Base-by-base conservation (phyloP, 2,113 vertebrate genomes). In the Lampris megalopsis region DNA sequence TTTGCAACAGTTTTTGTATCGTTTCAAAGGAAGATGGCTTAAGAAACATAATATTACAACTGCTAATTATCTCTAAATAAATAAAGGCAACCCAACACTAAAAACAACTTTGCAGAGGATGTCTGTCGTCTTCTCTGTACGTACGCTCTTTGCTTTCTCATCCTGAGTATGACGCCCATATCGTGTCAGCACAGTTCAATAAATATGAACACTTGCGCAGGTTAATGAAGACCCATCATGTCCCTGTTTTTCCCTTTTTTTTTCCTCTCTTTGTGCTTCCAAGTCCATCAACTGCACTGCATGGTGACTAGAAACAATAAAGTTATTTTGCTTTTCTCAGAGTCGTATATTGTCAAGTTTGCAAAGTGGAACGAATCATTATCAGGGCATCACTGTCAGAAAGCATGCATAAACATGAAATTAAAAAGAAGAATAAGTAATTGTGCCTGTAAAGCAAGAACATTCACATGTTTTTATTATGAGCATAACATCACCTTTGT, bases 331-430 rank as follows among this genome's bases (percentile, higher is more conserved):
- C 74, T 49, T 41, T 81, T 56, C 58, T 69, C 58, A 73, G 68
- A 60, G 61, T 54, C 13, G 65, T 81, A 78, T 57, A 58, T 63
- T 80, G 72, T 80, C 61, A 74, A 78, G 73, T 75, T 82, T 77
- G 76, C 68, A 81, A 63, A 9, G 10, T 84, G 75, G 70, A 83
- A 73, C 80, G 53, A 90, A 84, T 81, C 77, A 77, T 84, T 72
- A 83, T 72, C 69, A 83, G 87, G 69, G 74, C 70, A 82, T 59
- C 49, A 8, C 69, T 90, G 84, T 89, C 81, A 90, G 73, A 84
- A 83, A 85, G 86, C 92, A 93, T 93, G 92, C 91, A 90, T 86
- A 88, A 83, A 86, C 81, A 86, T 91, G 45, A 89, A 90, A 90
- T 75, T 35, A 75, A 89, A 79, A 91, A 83, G 8, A 88, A 88